These are phyloP conservation scores for Didymodactylos carnosus DNA, from an alignment of 2,888 invertebrate genomes.

Conservation along the genomic window DNA sequence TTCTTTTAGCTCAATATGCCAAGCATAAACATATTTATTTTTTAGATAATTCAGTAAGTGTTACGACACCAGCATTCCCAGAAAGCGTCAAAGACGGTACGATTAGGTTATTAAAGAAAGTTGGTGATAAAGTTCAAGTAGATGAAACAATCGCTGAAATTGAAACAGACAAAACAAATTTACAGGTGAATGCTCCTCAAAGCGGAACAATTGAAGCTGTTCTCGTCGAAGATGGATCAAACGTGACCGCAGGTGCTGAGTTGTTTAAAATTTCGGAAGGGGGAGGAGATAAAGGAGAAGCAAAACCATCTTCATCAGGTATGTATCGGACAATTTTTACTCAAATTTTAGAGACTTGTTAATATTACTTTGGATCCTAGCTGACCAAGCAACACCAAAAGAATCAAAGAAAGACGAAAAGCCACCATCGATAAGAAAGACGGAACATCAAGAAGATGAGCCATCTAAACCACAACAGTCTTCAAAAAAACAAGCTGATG, in stretches of 20 bases:
- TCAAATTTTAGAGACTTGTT: neutral
- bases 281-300: constrained; percentile 18
- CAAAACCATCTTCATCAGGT: neutral
- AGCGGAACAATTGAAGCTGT: constrained; percentile 70
- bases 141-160: constrained; percentile 89
- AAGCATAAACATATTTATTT: neutral
- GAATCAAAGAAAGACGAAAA: constrained; percentile 36
- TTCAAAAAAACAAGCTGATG: constrained; percentile 43
- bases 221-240: constrained; percentile 70
- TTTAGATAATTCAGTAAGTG: constrained; percentile 40
- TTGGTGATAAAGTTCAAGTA: constrained; percentile 69
- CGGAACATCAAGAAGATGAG: constrained; percentile 25
- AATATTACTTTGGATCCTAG: constrained; percentile 27
- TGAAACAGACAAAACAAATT: constrained; percentile 85
- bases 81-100: constrained; percentile 92
- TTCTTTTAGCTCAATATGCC: neutral
- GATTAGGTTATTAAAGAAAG: constrained; percentile 57
- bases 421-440: constrained; percentile 34
- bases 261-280: constrained; percentile 45
- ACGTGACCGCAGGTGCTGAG: constrained; percentile 66
- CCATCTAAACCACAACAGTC: constrained; percentile 45
- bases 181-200: constrained; percentile 57
- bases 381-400: constrained; percentile 22
- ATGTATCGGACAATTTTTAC: neutral
- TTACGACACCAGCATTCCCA: constrained; percentile 72